A percentile compares a stretch with the other conserved stretches of the same genome.
Conservation (phyloP, 2,888 invertebrate genomes). For the Tenthredo scrophulariae region DNA sequence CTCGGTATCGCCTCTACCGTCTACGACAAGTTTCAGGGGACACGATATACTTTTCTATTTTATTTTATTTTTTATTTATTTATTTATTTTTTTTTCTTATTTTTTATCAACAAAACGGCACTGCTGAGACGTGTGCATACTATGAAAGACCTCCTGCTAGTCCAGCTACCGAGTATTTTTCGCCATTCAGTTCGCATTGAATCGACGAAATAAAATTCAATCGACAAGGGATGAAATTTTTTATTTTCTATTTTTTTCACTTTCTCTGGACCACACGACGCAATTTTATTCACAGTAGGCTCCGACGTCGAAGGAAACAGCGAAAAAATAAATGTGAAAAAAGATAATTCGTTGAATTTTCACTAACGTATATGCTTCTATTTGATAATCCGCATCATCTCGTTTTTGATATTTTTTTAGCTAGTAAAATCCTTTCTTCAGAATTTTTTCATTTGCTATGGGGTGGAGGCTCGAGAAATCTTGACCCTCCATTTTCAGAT, state of each 20-base stretch:
- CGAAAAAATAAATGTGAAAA: not conserved
- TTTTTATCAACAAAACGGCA: not conserved
- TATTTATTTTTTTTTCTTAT: not conserved
- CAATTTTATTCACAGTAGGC: not conserved
- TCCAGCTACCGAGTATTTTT: not conserved
- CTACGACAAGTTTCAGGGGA: conserved; percentile 3
- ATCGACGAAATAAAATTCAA: conserved; percentile 15
- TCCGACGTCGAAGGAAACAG: not conserved
- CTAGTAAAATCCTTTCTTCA: not conserved
- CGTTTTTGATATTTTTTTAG: not conserved
- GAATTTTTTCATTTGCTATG: not conserved
- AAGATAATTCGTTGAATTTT: not conserved
- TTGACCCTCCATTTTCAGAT: conserved; percentile 19
- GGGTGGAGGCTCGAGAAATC: not conserved
- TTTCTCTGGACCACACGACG: not conserved
- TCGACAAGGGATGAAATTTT: conserved; percentile 19
- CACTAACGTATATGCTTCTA: not conserved
- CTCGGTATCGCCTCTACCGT: conserved; percentile 23
- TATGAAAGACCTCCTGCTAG: conserved; percentile 48
- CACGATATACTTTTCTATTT: not conserved
- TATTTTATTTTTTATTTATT: not conserved
- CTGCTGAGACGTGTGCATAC: not conserved
- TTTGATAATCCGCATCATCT: not conserved
- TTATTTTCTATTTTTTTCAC: too few species aligned
- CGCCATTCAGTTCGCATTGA: not conserved